Conservation (phyloP, 2,888 invertebrate genomes). For the Epinotia brunnichana region DNA sequence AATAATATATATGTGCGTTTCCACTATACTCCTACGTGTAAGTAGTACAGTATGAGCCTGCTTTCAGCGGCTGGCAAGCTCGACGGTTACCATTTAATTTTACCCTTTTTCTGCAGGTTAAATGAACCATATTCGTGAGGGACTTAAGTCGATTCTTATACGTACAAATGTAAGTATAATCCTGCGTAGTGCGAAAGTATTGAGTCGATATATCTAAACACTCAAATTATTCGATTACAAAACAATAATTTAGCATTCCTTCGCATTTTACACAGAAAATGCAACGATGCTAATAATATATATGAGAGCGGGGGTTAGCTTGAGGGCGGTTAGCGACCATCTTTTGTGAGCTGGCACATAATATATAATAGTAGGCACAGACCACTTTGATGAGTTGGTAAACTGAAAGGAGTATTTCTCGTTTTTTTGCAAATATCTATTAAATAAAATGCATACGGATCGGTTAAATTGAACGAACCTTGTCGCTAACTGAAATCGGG, state of each 20-base stretch:
- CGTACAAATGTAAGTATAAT: background rate
- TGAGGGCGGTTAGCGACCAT: no score
- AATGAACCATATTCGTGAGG: background rate
- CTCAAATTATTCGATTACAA: background rate
- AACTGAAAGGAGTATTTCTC: no score
- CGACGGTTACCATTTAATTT: background rate
- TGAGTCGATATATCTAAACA: background rate
- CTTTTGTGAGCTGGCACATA: no score
- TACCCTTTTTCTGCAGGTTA: no score
- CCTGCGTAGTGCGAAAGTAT: background rate
- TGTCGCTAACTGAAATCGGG: no score
- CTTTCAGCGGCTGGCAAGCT: background rate
- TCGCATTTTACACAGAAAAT: background rate
- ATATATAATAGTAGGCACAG: no score
- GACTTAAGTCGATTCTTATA: background rate
- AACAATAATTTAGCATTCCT: background rate
- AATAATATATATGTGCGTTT: background rate
- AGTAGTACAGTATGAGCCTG: background rate
- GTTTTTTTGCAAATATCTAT: no score
- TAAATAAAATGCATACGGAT: no score
- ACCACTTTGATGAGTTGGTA: no score
- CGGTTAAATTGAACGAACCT: no score
- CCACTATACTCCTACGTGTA: no score
- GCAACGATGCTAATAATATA: background rate
- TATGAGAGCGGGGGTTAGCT: background rate